These are phyloP conservation scores for Notiomystis cincta DNA, from an alignment of 2,113 vertebrate species.

Conservation along the genomic window DNA sequence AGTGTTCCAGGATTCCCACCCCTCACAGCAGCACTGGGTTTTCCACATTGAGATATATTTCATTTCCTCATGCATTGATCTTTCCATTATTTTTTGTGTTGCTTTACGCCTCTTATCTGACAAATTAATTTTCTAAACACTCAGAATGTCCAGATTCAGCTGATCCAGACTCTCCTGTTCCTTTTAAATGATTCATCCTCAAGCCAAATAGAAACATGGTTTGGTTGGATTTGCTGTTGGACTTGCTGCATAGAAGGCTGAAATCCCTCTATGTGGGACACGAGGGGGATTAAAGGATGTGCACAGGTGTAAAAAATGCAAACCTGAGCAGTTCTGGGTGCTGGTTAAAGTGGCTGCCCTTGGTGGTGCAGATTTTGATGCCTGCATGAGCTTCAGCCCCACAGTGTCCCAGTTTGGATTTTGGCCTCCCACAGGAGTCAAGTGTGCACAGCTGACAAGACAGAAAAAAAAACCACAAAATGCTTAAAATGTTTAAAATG, in stretches of 20 bases:
- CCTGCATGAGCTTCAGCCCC: background rate
- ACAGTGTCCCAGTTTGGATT: fast-evolving
- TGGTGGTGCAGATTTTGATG: background rate
- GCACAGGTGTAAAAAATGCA: fast-evolving
- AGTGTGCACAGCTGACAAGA: fast-evolving
- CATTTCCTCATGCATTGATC: fast-evolving
- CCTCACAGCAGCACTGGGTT: background rate
- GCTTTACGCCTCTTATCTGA: background rate
- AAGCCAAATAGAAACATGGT: fast-evolving
- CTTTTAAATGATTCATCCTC: background rate
- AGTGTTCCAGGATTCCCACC: background rate
- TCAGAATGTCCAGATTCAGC: background rate
- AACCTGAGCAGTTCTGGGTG: background rate
- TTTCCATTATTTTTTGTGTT: background rate
- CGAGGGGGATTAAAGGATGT: fast-evolving
- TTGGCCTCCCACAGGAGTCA: background rate
- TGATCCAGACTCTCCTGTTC: background rate
- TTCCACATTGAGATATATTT: background rate
- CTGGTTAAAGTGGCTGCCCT: background rate
- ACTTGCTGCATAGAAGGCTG: background rate
- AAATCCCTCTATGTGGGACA: background rate
- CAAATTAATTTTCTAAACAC: background rate
- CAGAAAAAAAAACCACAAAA: background rate
- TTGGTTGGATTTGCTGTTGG: background rate
- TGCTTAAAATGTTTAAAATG: background rate